Conservation (phyloP, 2,797 vertebrate genomes). For the Graptemys geographica region DNA sequence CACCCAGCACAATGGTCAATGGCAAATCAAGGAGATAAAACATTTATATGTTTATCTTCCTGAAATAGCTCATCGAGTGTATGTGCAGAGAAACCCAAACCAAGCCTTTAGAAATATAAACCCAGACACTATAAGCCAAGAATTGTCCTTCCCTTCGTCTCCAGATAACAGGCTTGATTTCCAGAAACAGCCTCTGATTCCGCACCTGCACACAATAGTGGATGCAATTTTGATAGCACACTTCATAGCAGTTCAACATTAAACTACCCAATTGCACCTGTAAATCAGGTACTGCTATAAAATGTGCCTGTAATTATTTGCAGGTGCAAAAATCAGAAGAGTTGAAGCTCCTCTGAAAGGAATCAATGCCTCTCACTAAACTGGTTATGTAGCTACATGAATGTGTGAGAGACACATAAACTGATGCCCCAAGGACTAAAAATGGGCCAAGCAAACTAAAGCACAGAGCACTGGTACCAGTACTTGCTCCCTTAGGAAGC, state of each 20-base stretch:
- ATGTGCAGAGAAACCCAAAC: constrained; percentile 24
- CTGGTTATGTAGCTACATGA: neutral
- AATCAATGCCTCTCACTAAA: constrained; percentile 18
- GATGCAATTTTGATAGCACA: neutral
- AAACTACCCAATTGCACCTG: neutral
- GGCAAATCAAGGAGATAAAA: constrained; percentile 49
- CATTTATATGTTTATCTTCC: constrained; percentile 58
- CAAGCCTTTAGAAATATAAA: constrained; percentile 45
- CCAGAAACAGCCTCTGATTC: constrained; percentile 22
- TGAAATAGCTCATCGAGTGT: constrained; percentile 25
- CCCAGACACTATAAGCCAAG: constrained; percentile 1
- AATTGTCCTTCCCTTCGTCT: constrained; percentile 27
- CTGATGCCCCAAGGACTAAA: neutral
- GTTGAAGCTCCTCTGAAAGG: neutral
- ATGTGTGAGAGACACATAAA: neutral
- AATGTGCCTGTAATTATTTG: neutral
- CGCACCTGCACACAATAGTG: neutral
- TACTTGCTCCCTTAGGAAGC: neutral
- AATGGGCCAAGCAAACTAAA: neutral
- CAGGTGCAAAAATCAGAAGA: neutral
- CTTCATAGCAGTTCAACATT: neutral
- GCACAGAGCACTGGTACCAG: neutral
- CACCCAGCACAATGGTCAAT: constrained; percentile 33
- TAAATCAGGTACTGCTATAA: constrained; percentile 31
- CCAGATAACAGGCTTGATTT: constrained; percentile 30